Evolutionary conservation across 2,888 invertebrate genomes (phyloP), one percentile per base, ranked within the genome.

Genomic region (Drosophila suboccidentalis): DNA sequence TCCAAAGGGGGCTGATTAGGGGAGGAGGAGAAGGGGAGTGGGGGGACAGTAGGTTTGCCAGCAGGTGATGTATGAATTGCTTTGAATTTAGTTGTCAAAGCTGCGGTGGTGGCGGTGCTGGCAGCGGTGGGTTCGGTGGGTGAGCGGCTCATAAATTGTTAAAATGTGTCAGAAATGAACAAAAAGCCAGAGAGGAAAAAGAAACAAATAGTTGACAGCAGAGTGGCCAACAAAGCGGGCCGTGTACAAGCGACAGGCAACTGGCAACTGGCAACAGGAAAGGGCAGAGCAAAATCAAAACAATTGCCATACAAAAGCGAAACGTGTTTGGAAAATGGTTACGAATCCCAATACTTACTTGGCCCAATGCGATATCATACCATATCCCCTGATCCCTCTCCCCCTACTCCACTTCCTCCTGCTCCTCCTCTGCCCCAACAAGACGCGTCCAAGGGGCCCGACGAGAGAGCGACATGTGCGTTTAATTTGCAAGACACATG

Each of bases 31-130:
- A n/a, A n/a, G 60, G 19, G 43, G 38, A 44, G 22, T 22, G 60
- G 51, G 49, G n/a, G 49, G 9, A 29, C 26, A 15, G 29, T 13
- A 17, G 34, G 13, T 17, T 26, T 49, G 53, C 58, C 63, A 70
- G 70, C 65, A 66, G 64, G 54, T 87, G 90, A 90, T 80, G 88
- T 77, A 78, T 83, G 91, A 89, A 91, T 91, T 90, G 90, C 88
- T 89, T 86, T 87, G 83, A 91, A 91, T 91, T 91, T 91, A 91
- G 90, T 90, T 91, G 91, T 90, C 90, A 91, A 89, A 87, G 86
- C 67, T 50, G 53, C 65, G 41, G 3, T 17, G 39, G 38, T 5
- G n/a, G n/a, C n/a, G n/a, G n/a, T n/a, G n/a, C n/a, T n/a, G n/a
- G n/a, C n/a, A n/a, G n/a, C n/a, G 36, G 38, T 13, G 38, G 47